Percentiles rank a stretch among this genome's conserved stretches.
Evolutionary conservation across 2,888 invertebrate species (phyloP).

Genomic region (Tinea semifulvella): DNA sequence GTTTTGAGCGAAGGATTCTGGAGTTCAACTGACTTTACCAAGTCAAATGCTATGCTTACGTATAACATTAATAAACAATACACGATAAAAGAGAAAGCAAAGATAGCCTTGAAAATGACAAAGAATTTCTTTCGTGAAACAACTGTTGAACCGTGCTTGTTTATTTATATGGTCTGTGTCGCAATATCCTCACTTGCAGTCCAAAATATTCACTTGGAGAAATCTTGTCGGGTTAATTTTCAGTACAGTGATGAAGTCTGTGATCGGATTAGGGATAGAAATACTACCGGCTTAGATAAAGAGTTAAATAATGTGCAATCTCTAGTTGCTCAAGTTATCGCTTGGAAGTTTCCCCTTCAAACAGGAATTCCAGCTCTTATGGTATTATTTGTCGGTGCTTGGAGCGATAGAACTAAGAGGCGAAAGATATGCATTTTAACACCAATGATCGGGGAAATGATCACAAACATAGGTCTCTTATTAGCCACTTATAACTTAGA

Average conservation of each 20-base stretch:
- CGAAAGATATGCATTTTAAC: conserved; percentile 68
- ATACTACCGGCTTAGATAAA: conserved; percentile 47
- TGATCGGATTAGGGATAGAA: conserved; percentile 50
- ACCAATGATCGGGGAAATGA: conserved; percentile 64
- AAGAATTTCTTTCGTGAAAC: conserved; percentile 43
- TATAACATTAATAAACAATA: conserved; percentile 26
- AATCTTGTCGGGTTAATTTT: conserved; percentile 65
- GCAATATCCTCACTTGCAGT: conserved; percentile 71
- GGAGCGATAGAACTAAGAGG: conserved; percentile 69
- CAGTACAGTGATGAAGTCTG: conserved; percentile 61
- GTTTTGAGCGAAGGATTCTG: conserved; percentile 34
- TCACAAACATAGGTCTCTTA: conserved; percentile 60
- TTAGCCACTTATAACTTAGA: conserved; percentile 66
- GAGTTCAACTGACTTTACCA: conserved; percentile 39
- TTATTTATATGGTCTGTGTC: conserved; percentile 71
- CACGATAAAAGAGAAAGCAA: conserved; percentile 43
- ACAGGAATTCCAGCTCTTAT: conserved; percentile 66
- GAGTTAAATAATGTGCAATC: conserved; percentile 53
- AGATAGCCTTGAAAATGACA: conserved; percentile 40
- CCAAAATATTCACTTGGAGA: conserved; percentile 66
- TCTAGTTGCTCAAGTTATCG: conserved; percentile 59
- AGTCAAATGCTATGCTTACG: conserved; percentile 46
- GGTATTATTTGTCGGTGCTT: conserved; percentile 68
- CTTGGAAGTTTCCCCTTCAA: conserved; percentile 68
- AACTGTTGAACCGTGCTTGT: conserved; percentile 74